phyloP scores from a whole-genome alignment of 2,888 invertebrate species.

The Geophilus truncorum region DNA sequence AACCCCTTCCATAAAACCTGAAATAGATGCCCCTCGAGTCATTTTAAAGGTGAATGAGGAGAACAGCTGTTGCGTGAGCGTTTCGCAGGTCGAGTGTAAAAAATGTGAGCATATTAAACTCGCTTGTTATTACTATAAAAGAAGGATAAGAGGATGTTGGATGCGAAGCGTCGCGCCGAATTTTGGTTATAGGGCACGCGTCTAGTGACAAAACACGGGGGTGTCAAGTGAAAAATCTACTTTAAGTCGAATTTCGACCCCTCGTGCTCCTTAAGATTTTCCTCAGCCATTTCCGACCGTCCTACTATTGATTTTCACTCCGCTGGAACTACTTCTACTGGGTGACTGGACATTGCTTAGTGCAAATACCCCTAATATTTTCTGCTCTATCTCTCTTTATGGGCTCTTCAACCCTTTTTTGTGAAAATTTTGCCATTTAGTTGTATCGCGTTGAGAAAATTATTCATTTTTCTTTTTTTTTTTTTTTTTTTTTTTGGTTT shows the following conservation, averaged over 20 bases:
- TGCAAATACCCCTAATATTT: conserved; percentile 14
- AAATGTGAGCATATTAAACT: not conserved
- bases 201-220: not conserved
- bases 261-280: not conserved
- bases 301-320: conserved; percentile 18
- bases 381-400: conserved; percentile 8
- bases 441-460: no score
- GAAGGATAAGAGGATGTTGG: not conserved
- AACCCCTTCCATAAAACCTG: not conserved
- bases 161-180: not conserved
- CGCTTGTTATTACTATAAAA: not conserved
- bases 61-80: not conserved
- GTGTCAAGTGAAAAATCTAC: conserved; percentile 7
- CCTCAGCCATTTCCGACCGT: not conserved
- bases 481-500: no score
- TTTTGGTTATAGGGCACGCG: no score
- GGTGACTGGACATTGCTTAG: conserved; percentile 4
- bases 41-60: not conserved
- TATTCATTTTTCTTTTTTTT: no score
- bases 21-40: not conserved
- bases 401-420: not conserved
- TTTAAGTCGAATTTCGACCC: not conserved
- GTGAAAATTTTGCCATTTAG: not conserved
- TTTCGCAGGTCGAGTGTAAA: not conserved
- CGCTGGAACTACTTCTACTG: not conserved